phyloP scores from a whole-genome alignment of 1,140 invertebrate genomes.

The Acromyrmex echinatior region DNA sequence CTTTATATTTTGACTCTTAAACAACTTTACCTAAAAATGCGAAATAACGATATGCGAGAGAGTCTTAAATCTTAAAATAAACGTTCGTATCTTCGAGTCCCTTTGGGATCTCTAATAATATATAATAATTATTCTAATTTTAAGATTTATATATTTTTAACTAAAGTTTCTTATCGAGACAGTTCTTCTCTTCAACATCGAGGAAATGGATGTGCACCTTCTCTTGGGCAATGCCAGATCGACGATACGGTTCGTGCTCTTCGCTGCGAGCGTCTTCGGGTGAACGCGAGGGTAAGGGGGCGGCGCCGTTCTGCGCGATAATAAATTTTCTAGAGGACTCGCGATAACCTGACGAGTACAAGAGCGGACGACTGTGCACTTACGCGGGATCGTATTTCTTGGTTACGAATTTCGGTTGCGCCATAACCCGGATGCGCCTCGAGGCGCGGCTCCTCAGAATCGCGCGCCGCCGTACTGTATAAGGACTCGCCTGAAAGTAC shows the following conservation, averaged over 20 bases:
- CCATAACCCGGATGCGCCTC: constrained; percentile 81
- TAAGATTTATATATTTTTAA: not conserved
- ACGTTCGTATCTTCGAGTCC: not conserved
- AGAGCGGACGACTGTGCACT: constrained; percentile 66
- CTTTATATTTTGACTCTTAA: not conserved
- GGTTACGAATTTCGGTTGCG: constrained; percentile 75
- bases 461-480: constrained; percentile 64
- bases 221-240: constrained; percentile 79
- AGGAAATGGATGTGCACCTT: constrained; percentile 52
- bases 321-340: constrained; percentile 50
- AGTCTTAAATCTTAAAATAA: not conserved
- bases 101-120: too few relatives aligned
- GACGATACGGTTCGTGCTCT: constrained; percentile 72
- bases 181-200: constrained; percentile 2
- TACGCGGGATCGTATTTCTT: constrained; percentile 79
- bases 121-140: not conserved
- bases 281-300: constrained; percentile 62
- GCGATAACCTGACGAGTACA: constrained; percentile 44
- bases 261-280: constrained; percentile 73
- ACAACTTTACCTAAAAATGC: not conserved
- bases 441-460: constrained; percentile 75
- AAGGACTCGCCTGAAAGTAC: constrained; percentile 74
- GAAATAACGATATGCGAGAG: not conserved
- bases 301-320: constrained; percentile 70
- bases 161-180: not conserved